A percentile compares a stretch with the other conserved stretches of the same genome.
Evolutionary conservation across 2,113 vertebrate genomes (phyloP).

Genomic region (Megaptera novaeangliae): DNA sequence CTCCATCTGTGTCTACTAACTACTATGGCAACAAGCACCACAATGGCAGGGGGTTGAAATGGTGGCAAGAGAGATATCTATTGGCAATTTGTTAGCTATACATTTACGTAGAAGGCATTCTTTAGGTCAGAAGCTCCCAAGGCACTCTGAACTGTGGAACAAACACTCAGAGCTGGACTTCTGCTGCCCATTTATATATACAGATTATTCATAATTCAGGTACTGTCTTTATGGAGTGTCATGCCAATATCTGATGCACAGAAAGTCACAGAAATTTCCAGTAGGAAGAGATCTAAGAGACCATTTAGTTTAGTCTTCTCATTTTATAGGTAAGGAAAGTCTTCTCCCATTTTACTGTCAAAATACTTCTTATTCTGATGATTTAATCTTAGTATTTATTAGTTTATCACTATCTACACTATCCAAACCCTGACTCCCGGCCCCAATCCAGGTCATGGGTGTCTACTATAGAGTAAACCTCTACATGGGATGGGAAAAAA

Average conservation of each 20-base stretch:
- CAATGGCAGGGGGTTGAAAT: background rate
- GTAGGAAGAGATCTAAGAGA: background rate
- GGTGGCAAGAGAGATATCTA: background rate
- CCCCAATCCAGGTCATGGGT: background rate
- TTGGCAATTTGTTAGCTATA: background rate
- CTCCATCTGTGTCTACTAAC: background rate
- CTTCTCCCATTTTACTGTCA: background rate
- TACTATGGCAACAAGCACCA: background rate
- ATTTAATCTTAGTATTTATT: constrained; percentile 29
- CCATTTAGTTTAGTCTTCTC: background rate
- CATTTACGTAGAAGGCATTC: background rate
- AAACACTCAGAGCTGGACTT: background rate
- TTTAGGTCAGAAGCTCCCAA: constrained; percentile 23
- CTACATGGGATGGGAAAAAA: background rate
- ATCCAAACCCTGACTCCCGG: background rate
- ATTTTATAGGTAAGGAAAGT: background rate
- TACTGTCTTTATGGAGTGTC: background rate
- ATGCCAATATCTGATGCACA: background rate
- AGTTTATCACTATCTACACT: background rate
- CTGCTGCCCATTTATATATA: constrained; percentile 3
- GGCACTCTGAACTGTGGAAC: constrained; percentile 1
- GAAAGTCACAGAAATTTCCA: background rate
- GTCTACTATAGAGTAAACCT: background rate
- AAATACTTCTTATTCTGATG: background rate
- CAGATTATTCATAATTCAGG: constrained; percentile 45